Evolutionary conservation across 2,113 vertebrate species (phyloP).

Genomic region (Buteo buteo): DNA sequence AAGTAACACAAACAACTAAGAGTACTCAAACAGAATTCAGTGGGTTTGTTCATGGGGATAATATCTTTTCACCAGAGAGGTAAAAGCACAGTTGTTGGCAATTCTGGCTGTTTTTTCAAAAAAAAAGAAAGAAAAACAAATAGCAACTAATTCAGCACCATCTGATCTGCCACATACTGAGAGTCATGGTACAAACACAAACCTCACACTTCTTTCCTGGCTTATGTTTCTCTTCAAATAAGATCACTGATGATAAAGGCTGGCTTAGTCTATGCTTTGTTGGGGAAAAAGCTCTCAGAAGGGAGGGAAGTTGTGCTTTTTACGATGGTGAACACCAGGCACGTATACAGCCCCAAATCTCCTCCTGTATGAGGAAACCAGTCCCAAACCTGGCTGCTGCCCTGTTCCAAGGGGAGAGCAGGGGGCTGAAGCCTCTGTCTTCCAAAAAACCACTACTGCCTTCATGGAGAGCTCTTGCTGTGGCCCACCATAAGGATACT

Average conservation of each 20-base stretch:
- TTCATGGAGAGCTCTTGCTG: background rate
- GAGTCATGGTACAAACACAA: background rate
- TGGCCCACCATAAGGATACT: no score
- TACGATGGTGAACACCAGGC: background rate
- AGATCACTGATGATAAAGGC: background rate
- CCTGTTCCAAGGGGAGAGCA: accelerated
- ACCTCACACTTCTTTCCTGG: background rate
- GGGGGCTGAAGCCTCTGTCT: background rate
- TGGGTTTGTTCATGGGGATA: background rate
- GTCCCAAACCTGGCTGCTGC: background rate
- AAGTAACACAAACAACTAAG: background rate
- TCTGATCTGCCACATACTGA: background rate
- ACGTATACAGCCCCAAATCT: background rate
- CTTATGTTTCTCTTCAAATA: background rate
- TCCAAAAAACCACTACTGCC: no score
- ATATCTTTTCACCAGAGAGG: background rate
- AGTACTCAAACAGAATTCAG: background rate
- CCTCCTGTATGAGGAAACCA: background rate
- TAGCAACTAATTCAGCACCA: background rate
- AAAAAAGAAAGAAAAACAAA: no score
- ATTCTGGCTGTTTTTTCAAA: background rate
- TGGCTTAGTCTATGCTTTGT: background rate
- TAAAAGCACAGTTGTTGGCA: background rate
- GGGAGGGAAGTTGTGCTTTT: no score
- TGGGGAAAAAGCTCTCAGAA: background rate